Evolutionary conservation across 2,888 invertebrate species (phyloP).

Genomic region (Ptychoptera albimana): DNA sequence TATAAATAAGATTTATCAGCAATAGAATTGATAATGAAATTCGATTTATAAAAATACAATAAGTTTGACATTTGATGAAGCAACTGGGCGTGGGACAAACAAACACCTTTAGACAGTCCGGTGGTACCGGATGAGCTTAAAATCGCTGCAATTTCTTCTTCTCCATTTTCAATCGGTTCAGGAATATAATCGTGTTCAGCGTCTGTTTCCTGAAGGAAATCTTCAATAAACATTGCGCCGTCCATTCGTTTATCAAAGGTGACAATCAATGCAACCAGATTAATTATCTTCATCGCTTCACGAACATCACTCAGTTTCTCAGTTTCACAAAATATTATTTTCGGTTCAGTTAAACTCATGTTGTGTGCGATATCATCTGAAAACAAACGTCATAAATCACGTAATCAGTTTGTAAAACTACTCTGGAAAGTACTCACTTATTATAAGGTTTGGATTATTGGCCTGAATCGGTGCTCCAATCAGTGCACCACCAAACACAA

Average conservation of each 20-base stretch:
- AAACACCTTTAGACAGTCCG: too few species aligned
- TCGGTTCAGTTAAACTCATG: not conserved
- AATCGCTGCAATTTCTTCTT: too few species aligned
- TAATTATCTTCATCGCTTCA: not conserved
- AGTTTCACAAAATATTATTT: not conserved
- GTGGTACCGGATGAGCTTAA: too few species aligned
- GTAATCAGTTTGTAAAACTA: not conserved
- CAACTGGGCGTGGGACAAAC: too few species aligned
- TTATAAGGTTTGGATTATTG: not conserved
- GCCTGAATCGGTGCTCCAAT: not conserved
- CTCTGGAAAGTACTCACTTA: not conserved
- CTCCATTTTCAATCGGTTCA: too few species aligned
- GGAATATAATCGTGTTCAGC: too few species aligned
- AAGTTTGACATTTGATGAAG: too few species aligned
- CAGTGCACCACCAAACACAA: not conserved
- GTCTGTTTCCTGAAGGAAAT: not conserved
- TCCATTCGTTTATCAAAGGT: not conserved
- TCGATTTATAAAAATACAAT: too few species aligned
- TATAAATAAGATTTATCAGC: too few species aligned
- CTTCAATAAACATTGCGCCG: not conserved
- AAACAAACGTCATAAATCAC: not conserved
- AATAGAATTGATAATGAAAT: too few species aligned
- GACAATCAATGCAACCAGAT: not conserved
- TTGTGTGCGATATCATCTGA: not conserved
- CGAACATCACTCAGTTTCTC: not conserved